Evolutionary conservation across 2,113 vertebrate genomes (phyloP).

Genomic region (Drymodes brunneopygia): DNA sequence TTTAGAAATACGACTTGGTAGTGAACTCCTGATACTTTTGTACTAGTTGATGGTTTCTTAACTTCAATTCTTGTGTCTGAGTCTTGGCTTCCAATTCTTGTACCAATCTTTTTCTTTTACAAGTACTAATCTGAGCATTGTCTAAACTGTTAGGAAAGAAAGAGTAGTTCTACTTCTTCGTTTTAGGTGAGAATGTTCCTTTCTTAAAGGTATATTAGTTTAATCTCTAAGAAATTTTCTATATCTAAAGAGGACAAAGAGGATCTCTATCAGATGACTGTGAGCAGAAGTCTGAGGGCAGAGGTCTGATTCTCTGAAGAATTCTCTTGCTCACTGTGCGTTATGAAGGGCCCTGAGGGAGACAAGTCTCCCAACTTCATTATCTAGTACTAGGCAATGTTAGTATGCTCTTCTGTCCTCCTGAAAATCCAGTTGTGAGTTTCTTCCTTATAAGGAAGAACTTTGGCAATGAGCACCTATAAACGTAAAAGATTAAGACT

Average conservation of each 20-base stretch:
- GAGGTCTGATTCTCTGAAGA: background rate
- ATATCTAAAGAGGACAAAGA: background rate
- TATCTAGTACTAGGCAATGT: background rate
- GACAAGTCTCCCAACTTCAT: too few relatives aligned
- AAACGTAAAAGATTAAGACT: accelerated
- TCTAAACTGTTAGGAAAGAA: background rate
- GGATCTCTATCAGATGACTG: background rate
- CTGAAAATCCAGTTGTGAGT: background rate
- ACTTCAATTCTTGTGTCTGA: background rate
- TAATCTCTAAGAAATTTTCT: background rate
- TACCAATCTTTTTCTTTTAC: background rate
- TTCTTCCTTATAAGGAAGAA: background rate
- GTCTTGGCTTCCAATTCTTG: background rate
- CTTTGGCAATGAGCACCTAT: background rate
- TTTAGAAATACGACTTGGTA: background rate
- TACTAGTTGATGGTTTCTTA: background rate
- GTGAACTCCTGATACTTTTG: background rate
- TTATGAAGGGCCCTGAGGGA: background rate
- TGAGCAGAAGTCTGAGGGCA: background rate
- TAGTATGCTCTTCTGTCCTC: background rate
- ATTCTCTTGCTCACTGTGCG: background rate
- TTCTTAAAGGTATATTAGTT: background rate
- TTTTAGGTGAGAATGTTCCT: background rate
- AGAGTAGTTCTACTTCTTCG: background rate
- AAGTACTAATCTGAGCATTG: background rate